Conservation (phyloP, 2,888 invertebrate genomes). For the Xanthorhoe designata region DNA sequence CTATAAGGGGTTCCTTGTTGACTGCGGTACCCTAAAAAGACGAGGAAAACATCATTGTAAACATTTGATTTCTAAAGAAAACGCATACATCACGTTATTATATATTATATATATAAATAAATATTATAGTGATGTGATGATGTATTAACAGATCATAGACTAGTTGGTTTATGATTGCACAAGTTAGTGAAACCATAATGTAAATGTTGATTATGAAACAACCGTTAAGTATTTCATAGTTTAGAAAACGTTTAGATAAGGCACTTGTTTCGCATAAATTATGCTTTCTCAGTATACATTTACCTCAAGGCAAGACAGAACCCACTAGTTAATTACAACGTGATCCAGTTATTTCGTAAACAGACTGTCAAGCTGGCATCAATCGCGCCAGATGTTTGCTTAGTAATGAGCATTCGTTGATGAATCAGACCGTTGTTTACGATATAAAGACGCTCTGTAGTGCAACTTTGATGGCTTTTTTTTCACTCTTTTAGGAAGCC, state of each 20-base stretch:
- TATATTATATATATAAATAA: no score
- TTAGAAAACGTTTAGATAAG: neutral
- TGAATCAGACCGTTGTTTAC: slow-evolving; percentile 41
- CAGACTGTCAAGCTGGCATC: slow-evolving; percentile 66
- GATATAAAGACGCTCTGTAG: slow-evolving; percentile 47
- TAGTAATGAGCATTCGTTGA: slow-evolving; percentile 29
- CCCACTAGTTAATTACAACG: slow-evolving; percentile 28
- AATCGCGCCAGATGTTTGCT: slow-evolving; percentile 55
- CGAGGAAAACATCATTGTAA: no score
- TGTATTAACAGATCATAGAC: no score
- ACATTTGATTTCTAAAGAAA: no score
- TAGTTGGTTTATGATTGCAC: no score
- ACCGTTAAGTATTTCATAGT: neutral
- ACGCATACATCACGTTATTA: no score
- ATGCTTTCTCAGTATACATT: slow-evolving; percentile 7
- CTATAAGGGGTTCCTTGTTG: no score
- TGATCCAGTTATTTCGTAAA: slow-evolving; percentile 58
- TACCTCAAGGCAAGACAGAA: slow-evolving; percentile 23
- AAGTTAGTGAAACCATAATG: neutral
- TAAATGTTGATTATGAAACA: neutral
- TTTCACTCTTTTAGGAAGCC: slow-evolving; percentile 21
- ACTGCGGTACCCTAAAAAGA: no score
- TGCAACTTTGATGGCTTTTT: slow-evolving; percentile 56
- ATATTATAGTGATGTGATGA: no score
- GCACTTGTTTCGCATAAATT: slow-evolving; percentile 16